These are phyloP conservation scores for Calyptommatus sinebrachiatus DNA, from an alignment of 2,113 vertebrate species.

Conservation along the genomic window DNA sequence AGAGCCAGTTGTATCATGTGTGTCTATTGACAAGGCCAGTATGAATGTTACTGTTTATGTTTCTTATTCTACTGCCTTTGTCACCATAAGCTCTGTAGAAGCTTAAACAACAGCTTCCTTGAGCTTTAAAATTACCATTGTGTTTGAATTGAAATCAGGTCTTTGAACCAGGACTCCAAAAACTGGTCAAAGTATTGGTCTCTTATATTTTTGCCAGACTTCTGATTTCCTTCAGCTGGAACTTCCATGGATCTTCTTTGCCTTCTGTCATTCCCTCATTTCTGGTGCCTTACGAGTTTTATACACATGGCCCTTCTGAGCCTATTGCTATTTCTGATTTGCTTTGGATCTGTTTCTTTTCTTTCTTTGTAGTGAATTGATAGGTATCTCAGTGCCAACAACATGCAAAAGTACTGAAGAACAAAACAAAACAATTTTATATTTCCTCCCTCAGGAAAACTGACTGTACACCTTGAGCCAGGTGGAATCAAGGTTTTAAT, in stretches of 20 bases:
- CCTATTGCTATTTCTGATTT: neutral
- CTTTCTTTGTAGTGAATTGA: neutral
- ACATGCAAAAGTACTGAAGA: neutral
- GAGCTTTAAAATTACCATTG: neutral
- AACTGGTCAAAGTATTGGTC: neutral
- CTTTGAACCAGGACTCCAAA: neutral
- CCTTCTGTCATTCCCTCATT: neutral
- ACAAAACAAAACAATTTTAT: neutral
- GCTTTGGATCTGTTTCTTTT: neutral
- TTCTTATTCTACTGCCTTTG: neutral
- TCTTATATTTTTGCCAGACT: neutral
- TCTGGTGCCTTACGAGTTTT: slow-evolving; percentile 15
- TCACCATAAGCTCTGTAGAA: neutral
- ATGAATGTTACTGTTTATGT: neutral
- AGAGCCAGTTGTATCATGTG: neutral
- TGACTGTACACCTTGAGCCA: neutral
- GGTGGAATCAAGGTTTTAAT: neutral
- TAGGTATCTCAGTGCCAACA: neutral
- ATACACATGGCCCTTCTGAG: neutral
- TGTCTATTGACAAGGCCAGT: neutral
- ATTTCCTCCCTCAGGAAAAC: neutral
- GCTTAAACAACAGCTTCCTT: neutral
- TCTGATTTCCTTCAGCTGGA: neutral
- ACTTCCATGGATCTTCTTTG: neutral
- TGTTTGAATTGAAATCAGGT: neutral